Evolutionary conservation across 2,797 vertebrate species (phyloP).

Genomic region (Sphenodon punctatus): DNA sequence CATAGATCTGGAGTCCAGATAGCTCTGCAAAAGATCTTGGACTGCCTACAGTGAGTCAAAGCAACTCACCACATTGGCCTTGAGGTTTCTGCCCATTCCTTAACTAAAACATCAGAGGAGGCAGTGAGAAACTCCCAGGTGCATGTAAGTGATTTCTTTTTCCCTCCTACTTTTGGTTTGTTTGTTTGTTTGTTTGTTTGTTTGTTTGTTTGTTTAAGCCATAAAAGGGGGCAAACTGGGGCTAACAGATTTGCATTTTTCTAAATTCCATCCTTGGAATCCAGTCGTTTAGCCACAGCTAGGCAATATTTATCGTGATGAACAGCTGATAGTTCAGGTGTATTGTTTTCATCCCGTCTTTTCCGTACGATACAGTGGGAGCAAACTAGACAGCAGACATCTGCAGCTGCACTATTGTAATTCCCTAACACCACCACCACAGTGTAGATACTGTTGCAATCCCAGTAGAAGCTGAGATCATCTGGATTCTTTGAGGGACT

Average conservation of each 20-base stretch:
- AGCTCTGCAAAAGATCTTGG: neutral
- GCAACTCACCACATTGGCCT: conserved; percentile 12
- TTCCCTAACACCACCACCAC: too few species aligned
- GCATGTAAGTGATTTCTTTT: conserved; percentile 2
- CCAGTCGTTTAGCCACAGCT: neutral
- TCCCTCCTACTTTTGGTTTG: neutral
- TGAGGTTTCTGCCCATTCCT: conserved; percentile 16
- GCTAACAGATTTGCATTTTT: neutral
- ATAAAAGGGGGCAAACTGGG: neutral
- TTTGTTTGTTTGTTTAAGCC: neutral
- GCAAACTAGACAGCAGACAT: neutral
- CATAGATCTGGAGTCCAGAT: neutral
- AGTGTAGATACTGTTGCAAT: neutral
- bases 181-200: neutral
- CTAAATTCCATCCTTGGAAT: neutral
- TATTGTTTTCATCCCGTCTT: neutral
- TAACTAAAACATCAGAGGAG: conserved; percentile 4
- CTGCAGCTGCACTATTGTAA: neutral
- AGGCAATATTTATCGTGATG: neutral
- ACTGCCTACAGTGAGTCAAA: neutral
- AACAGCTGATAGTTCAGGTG: neutral
- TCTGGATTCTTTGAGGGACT: too few species aligned
- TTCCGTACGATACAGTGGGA: neutral
- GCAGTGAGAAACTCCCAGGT: neutral
- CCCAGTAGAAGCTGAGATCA: too few species aligned